Percentiles rank a stretch among this genome's conserved stretches.
phyloP scores from a whole-genome alignment of 2,797 vertebrate genomes.

The Myiotriccus ornatus region DNA sequence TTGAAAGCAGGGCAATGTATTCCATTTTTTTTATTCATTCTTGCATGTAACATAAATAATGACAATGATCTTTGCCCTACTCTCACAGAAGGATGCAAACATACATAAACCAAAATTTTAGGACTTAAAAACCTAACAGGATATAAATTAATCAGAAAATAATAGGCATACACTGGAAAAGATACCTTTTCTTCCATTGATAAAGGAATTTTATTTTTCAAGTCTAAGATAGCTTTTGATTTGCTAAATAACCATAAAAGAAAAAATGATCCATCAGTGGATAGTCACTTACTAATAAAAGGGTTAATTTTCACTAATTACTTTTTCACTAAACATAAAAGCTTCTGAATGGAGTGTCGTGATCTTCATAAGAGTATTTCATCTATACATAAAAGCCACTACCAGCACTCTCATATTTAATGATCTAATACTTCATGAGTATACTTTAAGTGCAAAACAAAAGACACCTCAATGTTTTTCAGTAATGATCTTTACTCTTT shows the following conservation, averaged over 20 bases:
- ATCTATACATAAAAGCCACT: neutral
- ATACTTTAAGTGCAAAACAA: neutral
- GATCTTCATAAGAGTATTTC: neutral
- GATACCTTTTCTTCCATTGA: rapidly evolving
- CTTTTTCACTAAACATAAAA: neutral
- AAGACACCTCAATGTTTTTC: neutral
- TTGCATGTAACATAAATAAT: neutral
- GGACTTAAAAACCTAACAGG: neutral
- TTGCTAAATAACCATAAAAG: neutral
- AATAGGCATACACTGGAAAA: neutral
- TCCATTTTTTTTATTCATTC: neutral
- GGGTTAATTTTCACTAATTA: neutral
- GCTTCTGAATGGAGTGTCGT: neutral
- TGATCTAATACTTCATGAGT: neutral
- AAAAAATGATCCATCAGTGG: neutral
- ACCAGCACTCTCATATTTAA: neutral
- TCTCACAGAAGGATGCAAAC: neutral
- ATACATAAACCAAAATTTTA: neutral
- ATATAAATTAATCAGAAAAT: neutral
- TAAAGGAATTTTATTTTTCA: neutral
- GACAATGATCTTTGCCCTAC: neutral
- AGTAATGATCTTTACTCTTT: neutral
- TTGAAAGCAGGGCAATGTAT: neutral
- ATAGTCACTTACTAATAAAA: neutral
- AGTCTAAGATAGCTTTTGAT: neutral